These are phyloP conservation scores for Oryzias woworae DNA, from an alignment of 2,113 vertebrate genomes.

Conservation along the genomic window DNA sequence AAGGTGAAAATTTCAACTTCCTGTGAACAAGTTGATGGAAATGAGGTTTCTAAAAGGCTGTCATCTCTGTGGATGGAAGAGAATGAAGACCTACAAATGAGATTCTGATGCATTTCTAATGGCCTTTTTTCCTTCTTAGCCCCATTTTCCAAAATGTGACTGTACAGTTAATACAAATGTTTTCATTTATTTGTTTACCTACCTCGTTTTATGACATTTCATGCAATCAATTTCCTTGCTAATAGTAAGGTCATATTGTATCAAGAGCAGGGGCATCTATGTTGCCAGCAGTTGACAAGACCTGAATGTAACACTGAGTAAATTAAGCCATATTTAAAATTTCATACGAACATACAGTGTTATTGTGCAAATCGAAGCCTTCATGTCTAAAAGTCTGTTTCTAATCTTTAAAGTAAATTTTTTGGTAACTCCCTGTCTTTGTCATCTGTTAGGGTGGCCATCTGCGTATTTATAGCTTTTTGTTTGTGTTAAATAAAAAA, in stretches of 20 bases:
- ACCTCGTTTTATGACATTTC: slow-evolving; percentile 31
- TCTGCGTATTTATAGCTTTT: too few species aligned
- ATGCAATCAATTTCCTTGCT: slow-evolving; percentile 53
- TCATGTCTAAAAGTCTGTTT: not conserved
- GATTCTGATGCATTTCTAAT: slow-evolving; percentile 76
- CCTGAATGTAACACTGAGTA: slow-evolving; percentile 30
- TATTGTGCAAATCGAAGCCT: slow-evolving; percentile 6
- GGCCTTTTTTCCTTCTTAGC: slow-evolving; percentile 69
- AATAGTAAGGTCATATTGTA: slow-evolving; percentile 55
- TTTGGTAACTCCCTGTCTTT: too few species aligned
- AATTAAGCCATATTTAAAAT: slow-evolving; percentile 38
- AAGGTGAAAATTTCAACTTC: slow-evolving; percentile 50
- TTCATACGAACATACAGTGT: slow-evolving; percentile 18
- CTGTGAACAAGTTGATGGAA: slow-evolving; percentile 65
- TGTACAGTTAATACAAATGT: slow-evolving; percentile 10
- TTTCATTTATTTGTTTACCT: slow-evolving; percentile 36
- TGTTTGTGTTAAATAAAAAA: too few species aligned
- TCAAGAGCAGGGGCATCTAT: slow-evolving; percentile 32
- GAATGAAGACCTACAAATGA: slow-evolving; percentile 50
- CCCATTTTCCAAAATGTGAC: slow-evolving; percentile 50
- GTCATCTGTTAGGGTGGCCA: too few species aligned
- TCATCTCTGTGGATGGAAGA: slow-evolving; percentile 54
- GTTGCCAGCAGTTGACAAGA: slow-evolving; percentile 20
- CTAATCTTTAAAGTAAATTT: too few species aligned
- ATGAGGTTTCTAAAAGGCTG: slow-evolving; percentile 52